Evolutionary conservation across 2,113 vertebrate genomes (phyloP), one percentile per base, ranked within the genome.

Genomic region (Clupea harengus): DNA sequence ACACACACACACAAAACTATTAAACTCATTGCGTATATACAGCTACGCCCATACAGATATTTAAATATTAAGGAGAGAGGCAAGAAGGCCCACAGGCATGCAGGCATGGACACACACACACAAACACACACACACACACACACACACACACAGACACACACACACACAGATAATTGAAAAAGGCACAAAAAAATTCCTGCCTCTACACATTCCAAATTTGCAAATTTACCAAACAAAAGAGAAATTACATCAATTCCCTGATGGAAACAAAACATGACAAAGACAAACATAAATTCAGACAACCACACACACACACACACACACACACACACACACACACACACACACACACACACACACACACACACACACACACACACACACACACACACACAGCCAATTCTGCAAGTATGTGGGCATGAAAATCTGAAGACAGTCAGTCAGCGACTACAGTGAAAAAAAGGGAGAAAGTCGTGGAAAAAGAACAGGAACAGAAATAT

Each of bases 91-190:
- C 18, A 57, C 52, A 57, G 52, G 52, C 52, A 57, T 57, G 25
- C 46, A 10, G 11, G 28, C 67, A 25, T 9, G 47, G 54, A 64
- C 54, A n/a, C 82, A 57, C 17, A 72, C 44, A 84, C 60, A 15
- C 83, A 83, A 20, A 45, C 28, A 45, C 84, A 60, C 78, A 11
- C 45, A 45, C 52, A 82, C 81, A 82, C 81, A 82, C 81, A 81
- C 78, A 44, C 78, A 44, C 10, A 81, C 10, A 64, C 47, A 49
- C 47, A 49, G 1, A 49, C 47, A 49, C 47, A 49, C 47, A 49
- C 47, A 49, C 47, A 49, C 47, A 49, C 47, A 49, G 47, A 49
- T 49, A 49, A 6, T 8, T 39, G 39, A 39, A 39, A 39, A 39
- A 39, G 39, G 39, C 39, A 39, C 39, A 1, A 39, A 1, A 39